A percentile compares a stretch with the other conserved stretches of the same genome.
Evolutionary conservation across 2,888 invertebrate species (phyloP).

Genomic region (Punctoribates punctum): DNA sequence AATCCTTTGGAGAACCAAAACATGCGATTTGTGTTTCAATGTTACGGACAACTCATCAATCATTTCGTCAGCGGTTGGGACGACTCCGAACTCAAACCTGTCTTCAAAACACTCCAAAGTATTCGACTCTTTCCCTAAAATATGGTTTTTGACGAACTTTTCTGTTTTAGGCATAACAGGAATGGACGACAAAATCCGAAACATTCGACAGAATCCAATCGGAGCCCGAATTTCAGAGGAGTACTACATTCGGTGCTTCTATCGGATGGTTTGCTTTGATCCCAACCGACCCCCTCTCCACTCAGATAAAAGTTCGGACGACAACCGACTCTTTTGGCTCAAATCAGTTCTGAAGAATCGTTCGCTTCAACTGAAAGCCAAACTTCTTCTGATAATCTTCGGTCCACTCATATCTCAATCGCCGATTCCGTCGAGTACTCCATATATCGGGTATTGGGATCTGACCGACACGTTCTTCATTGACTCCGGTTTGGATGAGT

Average conservation of each 20-base stretch:
- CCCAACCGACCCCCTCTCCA: not conserved
- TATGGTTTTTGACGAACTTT: not conserved
- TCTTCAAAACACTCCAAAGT: slow-evolving; percentile 29
- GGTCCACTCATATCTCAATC: slow-evolving; percentile 30
- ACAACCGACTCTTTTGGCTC: slow-evolving; percentile 16
- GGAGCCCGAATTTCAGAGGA: slow-evolving; percentile 18
- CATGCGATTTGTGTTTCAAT: slow-evolving; percentile 34
- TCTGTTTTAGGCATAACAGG: not conserved
- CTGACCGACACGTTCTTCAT: slow-evolving; percentile 36
- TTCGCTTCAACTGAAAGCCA: not conserved
- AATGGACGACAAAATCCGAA: not conserved
- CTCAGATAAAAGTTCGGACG: not conserved
- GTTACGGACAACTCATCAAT: slow-evolving; percentile 23
- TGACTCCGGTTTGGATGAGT: slow-evolving; percentile 9
- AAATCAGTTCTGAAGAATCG: not conserved
- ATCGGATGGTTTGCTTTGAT: not conserved
- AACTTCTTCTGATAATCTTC: slow-evolving; percentile 32
- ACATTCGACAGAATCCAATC: not conserved
- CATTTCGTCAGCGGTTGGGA: slow-evolving; percentile 34
- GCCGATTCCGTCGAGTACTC: not conserved
- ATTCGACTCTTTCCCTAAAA: not conserved
- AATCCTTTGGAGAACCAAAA: not conserved
- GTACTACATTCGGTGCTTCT: slow-evolving; percentile 30
- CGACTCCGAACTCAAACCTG: slow-evolving; percentile 26
- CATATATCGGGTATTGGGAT: slow-evolving; percentile 42